These are phyloP conservation scores for Aplidium turbinatum DNA, from an alignment of 23 tunicate species.

Conservation along the genomic window DNA sequence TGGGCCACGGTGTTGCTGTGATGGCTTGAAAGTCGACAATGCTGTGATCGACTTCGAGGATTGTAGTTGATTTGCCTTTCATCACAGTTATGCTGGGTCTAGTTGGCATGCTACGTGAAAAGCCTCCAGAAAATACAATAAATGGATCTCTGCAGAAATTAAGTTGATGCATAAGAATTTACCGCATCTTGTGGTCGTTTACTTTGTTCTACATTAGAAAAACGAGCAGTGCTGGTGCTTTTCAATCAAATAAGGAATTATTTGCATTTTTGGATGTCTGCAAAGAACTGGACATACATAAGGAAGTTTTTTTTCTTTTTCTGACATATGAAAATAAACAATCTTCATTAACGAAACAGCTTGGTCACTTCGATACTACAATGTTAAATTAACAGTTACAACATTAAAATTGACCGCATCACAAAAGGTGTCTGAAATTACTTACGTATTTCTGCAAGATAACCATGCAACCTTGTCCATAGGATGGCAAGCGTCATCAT, in stretches of 20 bases:
- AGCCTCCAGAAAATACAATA: slow-evolving; percentile 82
- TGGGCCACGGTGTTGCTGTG: slow-evolving; percentile 56
- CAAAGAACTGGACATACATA: too few relatives aligned
- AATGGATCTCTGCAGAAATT: slow-evolving; percentile 41
- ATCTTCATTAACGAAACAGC: too few relatives aligned
- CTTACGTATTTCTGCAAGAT: slow-evolving; percentile 38
- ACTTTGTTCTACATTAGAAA: too few relatives aligned
- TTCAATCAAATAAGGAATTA: not conserved
- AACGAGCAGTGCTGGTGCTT: not conserved
- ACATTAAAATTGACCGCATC: too few relatives aligned
- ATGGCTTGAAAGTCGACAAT: slow-evolving; percentile 68
- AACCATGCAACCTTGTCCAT: slow-evolving; percentile 65
- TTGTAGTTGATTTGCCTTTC: slow-evolving; percentile 55
- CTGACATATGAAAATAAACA: too few relatives aligned
- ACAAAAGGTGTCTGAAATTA: not conserved
- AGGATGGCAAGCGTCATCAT: slow-evolving; percentile 1
- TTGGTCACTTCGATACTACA: too few relatives aligned
- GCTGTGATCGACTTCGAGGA: slow-evolving; percentile 75
- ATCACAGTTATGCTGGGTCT: slow-evolving; percentile 67
- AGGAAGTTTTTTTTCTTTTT: too few relatives aligned
- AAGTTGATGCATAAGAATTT: too few relatives aligned
- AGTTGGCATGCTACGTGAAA: slow-evolving; percentile 5
- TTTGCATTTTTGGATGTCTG: too few relatives aligned
- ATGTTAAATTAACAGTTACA: too few relatives aligned
- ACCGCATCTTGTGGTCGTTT: too few relatives aligned